A percentile compares a stretch with the other conserved stretches of the same genome.
phyloP scores from a whole-genome alignment of 1,140 invertebrate genomes.

The Thrips palmi region DNA sequence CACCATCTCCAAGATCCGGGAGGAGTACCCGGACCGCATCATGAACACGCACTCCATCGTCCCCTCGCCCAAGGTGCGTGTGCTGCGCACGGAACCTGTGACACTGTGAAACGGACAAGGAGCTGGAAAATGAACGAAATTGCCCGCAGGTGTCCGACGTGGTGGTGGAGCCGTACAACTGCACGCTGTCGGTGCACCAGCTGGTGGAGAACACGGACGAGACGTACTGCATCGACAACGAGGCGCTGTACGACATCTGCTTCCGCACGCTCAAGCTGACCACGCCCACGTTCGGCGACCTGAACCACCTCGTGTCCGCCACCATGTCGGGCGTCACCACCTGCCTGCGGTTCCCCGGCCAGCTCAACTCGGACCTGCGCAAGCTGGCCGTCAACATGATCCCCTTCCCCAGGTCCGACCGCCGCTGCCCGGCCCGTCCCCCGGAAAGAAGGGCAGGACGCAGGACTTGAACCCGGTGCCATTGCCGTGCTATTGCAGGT shows the following conservation, averaged over 20 bases:
- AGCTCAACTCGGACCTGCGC: constrained; percentile 63
- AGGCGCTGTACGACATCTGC: constrained; percentile 36
- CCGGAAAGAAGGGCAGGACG: too few relatives aligned
- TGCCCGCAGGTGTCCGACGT: constrained; percentile 33
- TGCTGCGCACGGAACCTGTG: too few relatives aligned
- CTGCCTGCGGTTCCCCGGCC: constrained; percentile 44
- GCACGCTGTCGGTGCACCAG: constrained; percentile 34
- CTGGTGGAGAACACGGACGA: constrained; percentile 35
- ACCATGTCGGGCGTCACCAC: constrained; percentile 44
- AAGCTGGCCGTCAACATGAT: constrained; percentile 85
- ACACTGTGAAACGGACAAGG: too few relatives aligned
- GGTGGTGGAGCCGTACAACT: constrained; percentile 37
- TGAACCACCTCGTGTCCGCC: constrained; percentile 33
- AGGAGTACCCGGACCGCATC: constrained; percentile 83
- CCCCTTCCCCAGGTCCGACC: constrained; percentile 75
- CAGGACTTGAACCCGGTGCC: constrained; percentile 58
- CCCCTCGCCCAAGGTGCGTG: constrained; percentile 63
- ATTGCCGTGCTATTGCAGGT: constrained; percentile 46
- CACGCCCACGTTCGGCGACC: constrained; percentile 34
- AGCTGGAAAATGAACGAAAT: too few relatives aligned
- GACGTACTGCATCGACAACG: constrained; percentile 36
- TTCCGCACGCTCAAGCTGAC: constrained; percentile 32
- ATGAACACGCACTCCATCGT: constrained; percentile 85
- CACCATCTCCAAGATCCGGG: constrained; percentile 66
- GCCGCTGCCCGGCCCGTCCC: constrained; percentile 96